Percentiles rank a stretch among this genome's conserved stretches.
Conservation (phyloP, 2,797 vertebrate genomes). For the Apogon hyalosoma region DNA sequence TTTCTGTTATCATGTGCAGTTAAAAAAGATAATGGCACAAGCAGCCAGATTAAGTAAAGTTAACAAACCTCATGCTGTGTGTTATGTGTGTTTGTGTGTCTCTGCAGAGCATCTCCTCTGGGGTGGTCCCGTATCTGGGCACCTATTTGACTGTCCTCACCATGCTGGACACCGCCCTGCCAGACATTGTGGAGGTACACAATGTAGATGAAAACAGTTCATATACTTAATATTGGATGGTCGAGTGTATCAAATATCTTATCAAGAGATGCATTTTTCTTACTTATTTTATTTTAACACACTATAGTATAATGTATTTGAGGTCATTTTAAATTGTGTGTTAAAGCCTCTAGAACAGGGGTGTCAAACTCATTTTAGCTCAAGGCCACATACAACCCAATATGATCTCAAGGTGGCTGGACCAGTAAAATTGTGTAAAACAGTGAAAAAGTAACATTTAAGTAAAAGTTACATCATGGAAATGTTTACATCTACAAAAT, state of each 20-base stretch:
- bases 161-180: constrained; percentile 93
- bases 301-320: too few species aligned
- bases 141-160: constrained; percentile 91
- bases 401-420: too few species aligned
- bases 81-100: not conserved
- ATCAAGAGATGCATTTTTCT: not conserved
- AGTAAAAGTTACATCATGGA: too few species aligned
- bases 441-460: too few species aligned
- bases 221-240: not conserved
- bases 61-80: not conserved
- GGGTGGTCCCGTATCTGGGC: constrained; percentile 90
- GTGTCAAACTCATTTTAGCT: too few species aligned
- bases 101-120: constrained; percentile 80
- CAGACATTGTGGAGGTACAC: constrained; percentile 87
- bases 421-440: too few species aligned
- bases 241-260: not conserved
- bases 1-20: not conserved
- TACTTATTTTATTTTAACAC: too few species aligned
- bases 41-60: not conserved
- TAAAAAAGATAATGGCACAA: not conserved
- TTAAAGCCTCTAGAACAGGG: too few species aligned
- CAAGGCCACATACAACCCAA: too few species aligned
- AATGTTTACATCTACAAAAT: too few species aligned
- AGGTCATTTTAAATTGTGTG: too few species aligned
- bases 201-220: not conserved